Evolutionary conservation across 1,140 invertebrate genomes (phyloP).

Genomic region (Linepithema humile): DNA sequence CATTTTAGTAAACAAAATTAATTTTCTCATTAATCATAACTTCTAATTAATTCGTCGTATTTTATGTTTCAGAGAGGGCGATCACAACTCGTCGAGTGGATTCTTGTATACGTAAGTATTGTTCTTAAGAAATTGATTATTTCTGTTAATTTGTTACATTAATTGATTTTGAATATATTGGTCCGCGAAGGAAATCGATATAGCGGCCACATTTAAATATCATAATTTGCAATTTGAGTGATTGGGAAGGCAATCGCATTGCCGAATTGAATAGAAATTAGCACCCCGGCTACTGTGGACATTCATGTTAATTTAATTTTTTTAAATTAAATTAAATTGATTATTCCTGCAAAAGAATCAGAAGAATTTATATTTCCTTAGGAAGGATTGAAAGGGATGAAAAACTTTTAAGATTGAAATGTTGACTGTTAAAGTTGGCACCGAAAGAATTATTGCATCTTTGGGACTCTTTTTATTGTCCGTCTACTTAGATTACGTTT

Average conservation of each 20-base stretch:
- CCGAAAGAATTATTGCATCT: background rate
- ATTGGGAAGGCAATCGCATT: no score
- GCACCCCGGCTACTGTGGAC: no score
- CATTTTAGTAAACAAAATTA: conserved; percentile 1
- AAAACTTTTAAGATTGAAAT: background rate
- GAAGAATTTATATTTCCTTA: background rate
- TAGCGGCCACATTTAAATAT: background rate
- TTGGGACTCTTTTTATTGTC: background rate
- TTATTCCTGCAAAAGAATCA: background rate
- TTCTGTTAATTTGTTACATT: background rate
- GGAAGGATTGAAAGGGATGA: background rate
- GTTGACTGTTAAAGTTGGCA: background rate
- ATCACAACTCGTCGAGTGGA: background rate
- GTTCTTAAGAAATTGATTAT: background rate
- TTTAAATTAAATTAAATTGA: background rate
- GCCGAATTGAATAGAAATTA: no score
- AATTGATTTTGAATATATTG: background rate
- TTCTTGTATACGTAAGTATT: background rate
- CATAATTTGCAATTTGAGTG: background rate
- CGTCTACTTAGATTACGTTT: conserved; percentile 18
- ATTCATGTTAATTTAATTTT: no score
- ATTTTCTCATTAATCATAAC: conserved; percentile 27
- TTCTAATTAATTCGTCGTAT: conserved; percentile 34
- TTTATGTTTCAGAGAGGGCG: background rate
- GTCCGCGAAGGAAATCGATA: background rate